Conservation (phyloP, 2,797 vertebrate species). For the Lacerta bilineata region DNA sequence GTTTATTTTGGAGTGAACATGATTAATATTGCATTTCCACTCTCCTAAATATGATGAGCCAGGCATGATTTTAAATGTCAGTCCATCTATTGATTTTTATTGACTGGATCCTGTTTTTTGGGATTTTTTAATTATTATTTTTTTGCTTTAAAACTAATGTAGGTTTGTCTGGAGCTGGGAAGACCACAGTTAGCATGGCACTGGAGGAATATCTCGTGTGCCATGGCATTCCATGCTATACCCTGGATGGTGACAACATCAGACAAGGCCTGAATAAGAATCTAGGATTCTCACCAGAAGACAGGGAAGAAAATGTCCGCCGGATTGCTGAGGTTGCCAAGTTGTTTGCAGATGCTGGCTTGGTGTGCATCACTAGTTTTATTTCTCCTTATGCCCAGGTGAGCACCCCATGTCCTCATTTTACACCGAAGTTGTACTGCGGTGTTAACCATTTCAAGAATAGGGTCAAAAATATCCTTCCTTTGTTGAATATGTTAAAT, state of each 20-base stretch:
- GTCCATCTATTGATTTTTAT: background rate
- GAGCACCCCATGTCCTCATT: slow-evolving; percentile 49
- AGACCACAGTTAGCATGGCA: slow-evolving; percentile 99
- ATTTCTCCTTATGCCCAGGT: slow-evolving; percentile 97
- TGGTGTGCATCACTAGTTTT: slow-evolving; percentile 97
- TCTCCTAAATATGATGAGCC: background rate
- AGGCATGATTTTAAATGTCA: background rate
- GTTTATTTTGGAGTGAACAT: background rate
- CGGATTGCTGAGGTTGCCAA: slow-evolving; percentile 97
- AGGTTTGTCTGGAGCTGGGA: slow-evolving; percentile 98
- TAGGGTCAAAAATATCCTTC: background rate
- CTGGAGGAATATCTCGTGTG: slow-evolving; percentile 97
- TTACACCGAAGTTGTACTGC: background rate
- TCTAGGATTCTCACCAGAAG: slow-evolving; percentile 94
- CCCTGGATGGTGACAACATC: slow-evolving; percentile 97
- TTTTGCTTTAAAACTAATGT: slow-evolving; percentile 31
- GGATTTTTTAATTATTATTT: background rate
- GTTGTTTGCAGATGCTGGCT: slow-evolving; percentile 96
- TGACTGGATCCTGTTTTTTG: too few relatives aligned
- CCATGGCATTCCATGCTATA: slow-evolving; percentile 97
- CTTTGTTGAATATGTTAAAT: background rate
- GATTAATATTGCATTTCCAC: background rate
- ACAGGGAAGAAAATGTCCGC: slow-evolving; percentile 96
- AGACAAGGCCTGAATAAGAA: slow-evolving; percentile 98
- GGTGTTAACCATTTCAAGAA: background rate